Base-by-base conservation (phyloP, 2,888 invertebrate genomes). In the Drosophila nigritarsus region DNA sequence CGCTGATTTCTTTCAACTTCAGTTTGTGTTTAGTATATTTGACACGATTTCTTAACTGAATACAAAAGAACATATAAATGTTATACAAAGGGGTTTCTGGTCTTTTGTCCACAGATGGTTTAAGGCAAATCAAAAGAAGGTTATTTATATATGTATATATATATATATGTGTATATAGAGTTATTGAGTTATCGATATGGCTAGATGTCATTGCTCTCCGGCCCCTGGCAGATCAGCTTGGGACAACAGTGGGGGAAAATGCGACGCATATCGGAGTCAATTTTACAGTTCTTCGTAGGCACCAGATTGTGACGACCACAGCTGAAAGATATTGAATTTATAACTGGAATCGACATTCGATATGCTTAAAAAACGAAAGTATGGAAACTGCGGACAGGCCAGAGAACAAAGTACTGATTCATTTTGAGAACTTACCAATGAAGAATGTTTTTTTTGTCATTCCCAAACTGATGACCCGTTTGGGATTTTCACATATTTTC, bases 201-300 rank as follows among this genome's bases (percentile, higher is more conserved):
- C 80, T 84, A 91, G 50, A 91, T 90, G 61, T 82, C 81, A 78
- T 91, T 91, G 77, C 75, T 82, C 8, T 91, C 90, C 48, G 83
- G 65, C 7, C 79, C 75, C 76, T 88, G 82, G 62, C 91, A 91
- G 6, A 89, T 68, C 45, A 91, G 65, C 59, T 88, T 68, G 42
- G 92, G 92, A 49, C 91, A 91, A 54, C 91, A 91, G 0, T 81
- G 80, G 6, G 91, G 91, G 74, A 76, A 91, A 30, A 85, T 86
- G 63, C 83, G 86, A 1, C 88, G 78, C 80, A 90, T 89, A 65
- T 91, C 91, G 29, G 91, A 82, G n/a, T 65, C 81, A 36, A 91
- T 90, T 55, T 75, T 82, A 49, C 91, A 91, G 11, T 86, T 86
- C 38, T 78, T 81, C 49, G 78, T 91, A 5, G 92, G 88, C 51